phyloP scores from a whole-genome alignment of 2,797 vertebrate species.

The Typhlichthys eigenmanni region DNA sequence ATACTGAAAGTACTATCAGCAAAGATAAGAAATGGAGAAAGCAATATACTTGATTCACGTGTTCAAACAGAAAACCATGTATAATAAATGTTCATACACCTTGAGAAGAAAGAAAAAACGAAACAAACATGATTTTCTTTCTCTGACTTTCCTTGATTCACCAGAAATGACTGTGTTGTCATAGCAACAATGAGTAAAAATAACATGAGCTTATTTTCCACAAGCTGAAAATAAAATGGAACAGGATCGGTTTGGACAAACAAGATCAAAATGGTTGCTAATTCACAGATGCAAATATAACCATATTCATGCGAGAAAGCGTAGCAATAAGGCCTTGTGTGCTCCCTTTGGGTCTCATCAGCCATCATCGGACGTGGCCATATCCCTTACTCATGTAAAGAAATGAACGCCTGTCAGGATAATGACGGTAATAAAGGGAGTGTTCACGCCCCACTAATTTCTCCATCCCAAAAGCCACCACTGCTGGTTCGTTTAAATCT shows the following conservation, averaged over 20 bases:
- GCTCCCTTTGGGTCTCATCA: slow-evolving; percentile 46
- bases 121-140: slow-evolving; percentile 44
- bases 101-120: slow-evolving; percentile 32
- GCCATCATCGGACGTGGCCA: slow-evolving; percentile 48
- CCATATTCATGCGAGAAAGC: slow-evolving; percentile 21
- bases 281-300: slow-evolving; percentile 58
- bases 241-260: slow-evolving; percentile 77
- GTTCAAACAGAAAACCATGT: slow-evolving; percentile 18
- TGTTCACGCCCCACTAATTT: slow-evolving; percentile 80
- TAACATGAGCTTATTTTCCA: slow-evolving; percentile 81
- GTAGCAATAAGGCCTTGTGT: slow-evolving; percentile 6
- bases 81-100: slow-evolving; percentile 11
- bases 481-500: slow-evolving; percentile 80
- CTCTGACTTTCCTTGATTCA: slow-evolving; percentile 61
- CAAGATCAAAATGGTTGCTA: slow-evolving; percentile 77
- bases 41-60: not conserved
- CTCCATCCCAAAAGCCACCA: slow-evolving; percentile 75
- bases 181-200: slow-evolving; percentile 84
- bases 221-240: slow-evolving; percentile 78
- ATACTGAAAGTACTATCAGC: not conserved
- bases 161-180: slow-evolving; percentile 68
- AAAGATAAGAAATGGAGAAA: not conserved
- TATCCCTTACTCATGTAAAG: slow-evolving; percentile 68
- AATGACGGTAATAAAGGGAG: slow-evolving; percentile 80
- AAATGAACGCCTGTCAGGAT: slow-evolving; percentile 76